phyloP scores from a whole-genome alignment of 92 coral and sea anemone species.

The Siderastrea siderea region DNA sequence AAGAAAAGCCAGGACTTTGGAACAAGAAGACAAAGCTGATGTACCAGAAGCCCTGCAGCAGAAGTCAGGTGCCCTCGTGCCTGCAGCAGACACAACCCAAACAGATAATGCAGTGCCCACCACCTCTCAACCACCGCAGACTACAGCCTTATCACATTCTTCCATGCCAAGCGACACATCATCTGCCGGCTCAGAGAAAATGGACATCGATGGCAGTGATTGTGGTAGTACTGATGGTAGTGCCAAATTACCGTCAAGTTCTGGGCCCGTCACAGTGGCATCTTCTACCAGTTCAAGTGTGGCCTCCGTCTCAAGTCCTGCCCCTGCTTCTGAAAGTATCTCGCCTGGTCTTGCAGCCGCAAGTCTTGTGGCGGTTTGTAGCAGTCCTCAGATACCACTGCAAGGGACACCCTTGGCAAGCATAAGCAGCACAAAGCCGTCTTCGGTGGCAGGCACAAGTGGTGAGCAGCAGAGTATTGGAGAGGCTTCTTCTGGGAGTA shows the following conservation, averaged over 20 bases:
- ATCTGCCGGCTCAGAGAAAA: constrained; percentile 27
- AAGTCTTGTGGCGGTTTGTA: constrained; percentile 83
- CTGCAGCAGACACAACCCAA: constrained; percentile 37
- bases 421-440: not conserved
- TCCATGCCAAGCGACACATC: not conserved
- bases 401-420: constrained; percentile 39
- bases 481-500: not conserved
- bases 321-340: constrained; percentile 63
- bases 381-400: constrained; percentile 57
- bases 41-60: constrained; percentile 69
- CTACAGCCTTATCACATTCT: not conserved
- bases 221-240: not conserved
- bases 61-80: constrained; percentile 72
- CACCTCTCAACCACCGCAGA: not conserved
- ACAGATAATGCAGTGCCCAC: not conserved
- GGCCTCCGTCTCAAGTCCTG: constrained; percentile 39
- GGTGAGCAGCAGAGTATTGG: not conserved
- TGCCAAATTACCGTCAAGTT: not conserved
- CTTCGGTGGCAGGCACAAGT: not conserved
- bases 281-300: constrained; percentile 30
- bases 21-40: not conserved
- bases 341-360: constrained; percentile 81
- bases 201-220: constrained; percentile 33
- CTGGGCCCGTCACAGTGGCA: constrained; percentile 7
- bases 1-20: constrained; percentile 19